Evolutionary conservation across 2,888 invertebrate genomes (phyloP), one percentile per base, ranked within the genome.

Genomic region (Chrysolina americana): DNA sequence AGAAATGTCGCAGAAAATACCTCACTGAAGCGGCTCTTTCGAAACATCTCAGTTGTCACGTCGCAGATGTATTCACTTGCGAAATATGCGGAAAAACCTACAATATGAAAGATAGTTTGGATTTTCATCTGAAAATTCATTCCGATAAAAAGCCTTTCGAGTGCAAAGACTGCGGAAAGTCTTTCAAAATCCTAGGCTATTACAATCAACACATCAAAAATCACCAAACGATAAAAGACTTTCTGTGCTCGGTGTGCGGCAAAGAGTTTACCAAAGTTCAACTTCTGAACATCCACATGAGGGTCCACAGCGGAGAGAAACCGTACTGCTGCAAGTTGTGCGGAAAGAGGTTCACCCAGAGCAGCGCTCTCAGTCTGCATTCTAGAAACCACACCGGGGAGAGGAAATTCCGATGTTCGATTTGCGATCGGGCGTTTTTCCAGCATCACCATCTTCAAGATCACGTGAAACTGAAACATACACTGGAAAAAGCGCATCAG

Each of bases 361-460:
- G 86, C 47, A 87, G 87, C 47, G 88, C 88, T 74, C 85, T 88
- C 85, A 88, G 87, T 66, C 83, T 88, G 36, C 88, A 89, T 76
- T 79, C 85, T 50, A 84, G 87, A 70, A 88, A 87, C 1, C 88
- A 89, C 73, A 88, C 87, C 63, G 88, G 87, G 68, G 87, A 87
- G 74, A 85, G 87, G 17, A 88, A 88, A 11, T 87, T 85, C 70
- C 85, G 86, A 85, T 89, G 88, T 68, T 85, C 85, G 2, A 85
- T 88, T 41, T 88, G 88, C 76, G 85, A 86, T 65, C 87, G 87
- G 74, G 88, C 87, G 10, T 81, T 81, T 48, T 76, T 59, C 8
- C 59, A 59, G 59, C 59, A 59, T 36, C 59, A 59, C 8, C 59
- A 59, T n/a, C 28, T 59, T 15, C 28, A 28, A 28, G 59, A 59